phyloP scores from a whole-genome alignment of 2,797 vertebrate genomes.

The Sebastiscus albofasciatus region DNA sequence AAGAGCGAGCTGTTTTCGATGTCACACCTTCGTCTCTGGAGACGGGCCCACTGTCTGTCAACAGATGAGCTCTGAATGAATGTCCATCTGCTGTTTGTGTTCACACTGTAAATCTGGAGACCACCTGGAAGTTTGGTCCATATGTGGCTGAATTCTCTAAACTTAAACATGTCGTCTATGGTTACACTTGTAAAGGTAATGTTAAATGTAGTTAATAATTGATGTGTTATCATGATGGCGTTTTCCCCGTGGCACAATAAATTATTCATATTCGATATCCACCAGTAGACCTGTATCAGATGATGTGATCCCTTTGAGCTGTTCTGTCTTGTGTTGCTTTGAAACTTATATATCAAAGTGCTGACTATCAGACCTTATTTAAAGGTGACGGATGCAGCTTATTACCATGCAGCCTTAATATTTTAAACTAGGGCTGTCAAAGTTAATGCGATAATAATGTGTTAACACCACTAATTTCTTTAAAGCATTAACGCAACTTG shows the following conservation, averaged over 20 bases:
- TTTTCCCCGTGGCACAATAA: background rate
- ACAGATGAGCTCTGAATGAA: conserved; percentile 12
- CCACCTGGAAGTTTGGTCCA: conserved; percentile 24
- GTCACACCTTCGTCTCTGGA: conserved; percentile 51
- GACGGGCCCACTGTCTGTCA: conserved; percentile 15
- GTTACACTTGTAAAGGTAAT: background rate
- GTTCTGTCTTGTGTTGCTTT: background rate
- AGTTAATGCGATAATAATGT: too few species aligned
- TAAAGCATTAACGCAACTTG: too few species aligned
- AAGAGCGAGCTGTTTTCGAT: conserved; percentile 16
- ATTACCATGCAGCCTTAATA: background rate
- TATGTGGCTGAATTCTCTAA: background rate
- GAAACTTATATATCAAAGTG: background rate
- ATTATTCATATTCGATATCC: background rate
- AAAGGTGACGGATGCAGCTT: background rate
- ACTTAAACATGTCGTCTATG: background rate
- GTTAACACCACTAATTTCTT: too few species aligned
- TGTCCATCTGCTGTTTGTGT: conserved; percentile 19
- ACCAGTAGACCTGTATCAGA: background rate
- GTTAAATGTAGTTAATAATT: background rate
- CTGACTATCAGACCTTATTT: background rate
- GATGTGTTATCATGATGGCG: background rate
- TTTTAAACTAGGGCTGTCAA: too few species aligned
- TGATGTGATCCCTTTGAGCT: background rate
- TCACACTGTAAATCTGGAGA: conserved; percentile 41